Conservation (phyloP, 2,888 invertebrate species). For the Caenorhabditis imperialis region DNA sequence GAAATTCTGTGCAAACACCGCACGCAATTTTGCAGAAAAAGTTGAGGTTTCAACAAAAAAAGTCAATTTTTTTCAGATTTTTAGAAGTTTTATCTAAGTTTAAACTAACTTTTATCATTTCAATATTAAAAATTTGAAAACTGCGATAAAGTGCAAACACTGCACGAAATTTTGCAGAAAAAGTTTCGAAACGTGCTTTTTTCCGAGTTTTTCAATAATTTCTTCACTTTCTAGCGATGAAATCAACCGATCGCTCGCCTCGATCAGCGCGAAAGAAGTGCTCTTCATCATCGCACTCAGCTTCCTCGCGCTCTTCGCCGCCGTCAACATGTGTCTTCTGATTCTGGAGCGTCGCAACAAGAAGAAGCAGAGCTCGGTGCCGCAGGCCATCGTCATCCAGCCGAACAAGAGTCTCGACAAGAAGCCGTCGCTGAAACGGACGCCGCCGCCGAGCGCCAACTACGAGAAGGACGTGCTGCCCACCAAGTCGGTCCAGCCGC, state of each 20-base stretch:
- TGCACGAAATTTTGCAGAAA: too few relatives aligned
- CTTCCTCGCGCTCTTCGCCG: constrained; percentile 22
- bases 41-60: too few relatives aligned
- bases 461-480: constrained; percentile 48
- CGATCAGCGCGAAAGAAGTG: constrained; percentile 39
- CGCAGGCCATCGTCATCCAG: constrained; percentile 49
- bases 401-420: constrained; percentile 29
- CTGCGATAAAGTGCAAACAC: too few relatives aligned
- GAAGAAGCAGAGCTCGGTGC: constrained; percentile 27
- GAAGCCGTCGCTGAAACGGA: constrained; percentile 19
- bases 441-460: constrained; percentile 19
- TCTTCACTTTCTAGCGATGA: too few relatives aligned
- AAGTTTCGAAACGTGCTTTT: too few relatives aligned
- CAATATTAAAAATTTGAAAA: too few relatives aligned
- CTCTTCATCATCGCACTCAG: constrained; percentile 39
- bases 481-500: constrained; percentile 49
- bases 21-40: too few relatives aligned
- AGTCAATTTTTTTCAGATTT: too few relatives aligned
- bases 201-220: too few relatives aligned
- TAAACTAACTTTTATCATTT: too few relatives aligned
- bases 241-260: constrained; percentile 31
- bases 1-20: too few relatives aligned
- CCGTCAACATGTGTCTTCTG: constrained; percentile 27
- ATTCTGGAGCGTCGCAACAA: constrained; percentile 29
- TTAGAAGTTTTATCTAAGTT: too few relatives aligned